A percentile compares a stretch with the other conserved stretches of the same genome.
Conservation (phyloP, 64 coral and sea anemone species). For the Montipora capricornis region DNA sequence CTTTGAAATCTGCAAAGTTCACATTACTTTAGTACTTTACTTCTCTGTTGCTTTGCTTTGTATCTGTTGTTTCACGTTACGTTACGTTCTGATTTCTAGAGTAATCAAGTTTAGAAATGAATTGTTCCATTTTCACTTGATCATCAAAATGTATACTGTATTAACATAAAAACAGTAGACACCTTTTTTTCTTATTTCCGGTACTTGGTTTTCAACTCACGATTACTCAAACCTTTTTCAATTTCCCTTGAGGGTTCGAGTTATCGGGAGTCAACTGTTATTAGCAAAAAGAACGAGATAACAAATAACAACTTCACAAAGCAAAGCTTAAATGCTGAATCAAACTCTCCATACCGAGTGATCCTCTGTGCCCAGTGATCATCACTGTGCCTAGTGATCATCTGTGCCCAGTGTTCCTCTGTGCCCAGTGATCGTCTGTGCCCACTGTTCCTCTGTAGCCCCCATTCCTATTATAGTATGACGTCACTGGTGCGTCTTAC, state of each 20-base stretch:
- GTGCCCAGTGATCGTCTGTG: too few relatives aligned
- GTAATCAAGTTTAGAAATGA: background rate
- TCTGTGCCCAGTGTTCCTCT: too few relatives aligned
- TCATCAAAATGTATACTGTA: background rate
- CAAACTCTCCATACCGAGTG: background rate
- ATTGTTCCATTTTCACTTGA: background rate
- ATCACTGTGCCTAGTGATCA: too few relatives aligned
- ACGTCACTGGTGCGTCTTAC: too few relatives aligned
- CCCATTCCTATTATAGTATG: too few relatives aligned
- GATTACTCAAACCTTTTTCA: background rate
- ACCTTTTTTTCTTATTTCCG: background rate
- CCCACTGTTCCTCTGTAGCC: too few relatives aligned
- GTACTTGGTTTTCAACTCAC: background rate
- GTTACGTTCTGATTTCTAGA: background rate
- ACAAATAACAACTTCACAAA: background rate
- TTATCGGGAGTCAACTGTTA: background rate
- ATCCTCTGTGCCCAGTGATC: too few relatives aligned
- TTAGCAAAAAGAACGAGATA: background rate
- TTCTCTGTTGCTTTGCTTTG: background rate
- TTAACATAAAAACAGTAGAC: background rate
- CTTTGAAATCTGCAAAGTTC: background rate
- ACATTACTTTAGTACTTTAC: background rate
- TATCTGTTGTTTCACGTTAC: background rate
- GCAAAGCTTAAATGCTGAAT: background rate
- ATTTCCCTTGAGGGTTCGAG: background rate